phyloP scores from a whole-genome alignment of 1,140 invertebrate genomes.

The Physella acuta region DNA sequence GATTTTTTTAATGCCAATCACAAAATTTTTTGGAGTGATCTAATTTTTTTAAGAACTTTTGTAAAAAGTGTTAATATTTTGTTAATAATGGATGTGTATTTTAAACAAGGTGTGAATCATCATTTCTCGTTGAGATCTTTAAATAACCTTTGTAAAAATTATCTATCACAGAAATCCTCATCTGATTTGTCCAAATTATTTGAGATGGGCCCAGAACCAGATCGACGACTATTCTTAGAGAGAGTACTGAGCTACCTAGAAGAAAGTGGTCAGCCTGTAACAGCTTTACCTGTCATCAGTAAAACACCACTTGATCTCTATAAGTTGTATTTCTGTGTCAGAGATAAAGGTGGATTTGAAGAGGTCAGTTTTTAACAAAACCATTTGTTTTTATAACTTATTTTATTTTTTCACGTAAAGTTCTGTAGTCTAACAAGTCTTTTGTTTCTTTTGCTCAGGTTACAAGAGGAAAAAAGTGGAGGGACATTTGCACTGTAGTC shows the following conservation, averaged over 20 bases:
- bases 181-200: constrained; percentile 80
- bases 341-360: constrained; percentile 94
- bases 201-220: constrained; percentile 94
- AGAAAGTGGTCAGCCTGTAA: constrained; percentile 74
- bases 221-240: constrained; percentile 86
- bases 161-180: constrained; percentile 62
- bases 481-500: constrained; percentile 89
- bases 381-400: constrained; percentile 93
- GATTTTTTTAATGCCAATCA: too few relatives aligned
- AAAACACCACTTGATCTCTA: constrained; percentile 98
- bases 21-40: too few relatives aligned
- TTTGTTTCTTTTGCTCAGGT: constrained; percentile 68
- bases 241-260: constrained; percentile 91
- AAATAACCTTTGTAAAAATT: not conserved
- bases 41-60: too few relatives aligned
- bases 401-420: constrained; percentile 92
- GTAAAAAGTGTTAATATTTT: too few relatives aligned
- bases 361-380: constrained; percentile 92
- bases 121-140: too few relatives aligned
- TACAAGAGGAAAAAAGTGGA: constrained; percentile 97
- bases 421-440: constrained; percentile 96
- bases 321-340: constrained; percentile 89
- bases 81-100: too few relatives aligned
- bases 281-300: constrained; percentile 90
- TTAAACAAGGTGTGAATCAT: too few relatives aligned